Percentiles rank a stretch among this genome's conserved stretches.
phyloP scores from a whole-genome alignment of 2,888 invertebrate species.

The Lochmaea crataegi region DNA sequence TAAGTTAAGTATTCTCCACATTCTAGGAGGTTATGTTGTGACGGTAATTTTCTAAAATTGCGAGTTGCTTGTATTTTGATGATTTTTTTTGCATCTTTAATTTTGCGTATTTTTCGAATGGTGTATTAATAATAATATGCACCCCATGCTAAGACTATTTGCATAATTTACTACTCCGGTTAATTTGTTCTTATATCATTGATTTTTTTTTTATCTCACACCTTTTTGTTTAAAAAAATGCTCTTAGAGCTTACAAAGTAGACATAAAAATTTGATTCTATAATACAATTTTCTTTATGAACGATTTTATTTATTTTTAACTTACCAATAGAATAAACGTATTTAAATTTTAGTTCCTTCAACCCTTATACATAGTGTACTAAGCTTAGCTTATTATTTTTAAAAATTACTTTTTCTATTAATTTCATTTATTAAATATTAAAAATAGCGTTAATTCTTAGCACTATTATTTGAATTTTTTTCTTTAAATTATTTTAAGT shows the following conservation, averaged over 20 bases:
- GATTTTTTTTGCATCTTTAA: conserved; percentile 10
- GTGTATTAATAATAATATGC: conserved; percentile 14
- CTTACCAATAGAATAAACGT: too few relatives aligned
- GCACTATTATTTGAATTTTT: too few relatives aligned
- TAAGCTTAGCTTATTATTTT: too few relatives aligned
- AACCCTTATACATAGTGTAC: too few relatives aligned
- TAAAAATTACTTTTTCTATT: too few relatives aligned
- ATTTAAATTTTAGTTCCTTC: too few relatives aligned
- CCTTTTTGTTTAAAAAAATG: too few relatives aligned
- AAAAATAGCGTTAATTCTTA: too few relatives aligned
- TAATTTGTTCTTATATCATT: conserved; percentile 27
- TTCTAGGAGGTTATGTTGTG: conserved; percentile 43
- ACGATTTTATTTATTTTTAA: too few relatives aligned
- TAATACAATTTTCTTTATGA: too few relatives aligned
- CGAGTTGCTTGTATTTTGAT: not conserved
- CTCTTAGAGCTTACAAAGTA: not conserved
- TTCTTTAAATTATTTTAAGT: too few relatives aligned
- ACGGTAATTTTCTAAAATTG: conserved; percentile 2
- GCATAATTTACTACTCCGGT: not conserved
- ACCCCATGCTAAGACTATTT: conserved; percentile 21
- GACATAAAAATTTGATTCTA: not conserved
- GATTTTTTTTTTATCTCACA: not conserved
- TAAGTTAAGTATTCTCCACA: conserved; percentile 43
- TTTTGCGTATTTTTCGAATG: conserved; percentile 9
- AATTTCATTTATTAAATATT: too few relatives aligned